A percentile compares a stretch with the other conserved stretches of the same genome.
These are phyloP conservation scores for Perognathus longimembris DNA, from an alignment of 2,113 vertebrate genomes.

Conservation along the genomic window DNA sequence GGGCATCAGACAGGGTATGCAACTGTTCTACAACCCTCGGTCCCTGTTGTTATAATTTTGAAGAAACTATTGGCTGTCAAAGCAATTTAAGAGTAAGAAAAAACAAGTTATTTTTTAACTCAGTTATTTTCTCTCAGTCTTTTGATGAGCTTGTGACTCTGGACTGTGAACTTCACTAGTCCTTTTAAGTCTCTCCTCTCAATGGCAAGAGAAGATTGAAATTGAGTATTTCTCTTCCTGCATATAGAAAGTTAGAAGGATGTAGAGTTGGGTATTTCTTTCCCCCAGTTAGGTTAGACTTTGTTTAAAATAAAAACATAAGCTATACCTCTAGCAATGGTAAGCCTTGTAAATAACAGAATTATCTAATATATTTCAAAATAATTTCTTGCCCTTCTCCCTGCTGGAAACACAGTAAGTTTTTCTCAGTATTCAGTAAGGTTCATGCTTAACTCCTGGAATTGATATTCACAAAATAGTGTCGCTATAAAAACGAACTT, in stretches of 20 bases:
- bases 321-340: background rate
- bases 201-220: background rate
- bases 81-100: background rate
- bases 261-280: background rate
- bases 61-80: background rate
- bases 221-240: background rate
- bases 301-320: background rate
- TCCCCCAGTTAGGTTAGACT: background rate
- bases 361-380: constrained; percentile 7
- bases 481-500: background rate
- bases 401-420: background rate
- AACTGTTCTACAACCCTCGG: background rate
- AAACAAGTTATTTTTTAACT: background rate
- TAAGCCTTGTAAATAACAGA: background rate
- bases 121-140: background rate
- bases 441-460: background rate
- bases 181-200: background rate
- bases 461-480: background rate
- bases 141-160: background rate
- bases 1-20: no score
- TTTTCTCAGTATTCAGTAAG: constrained; percentile 17
- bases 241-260: background rate
- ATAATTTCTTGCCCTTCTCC: background rate
- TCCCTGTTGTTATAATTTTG: background rate
- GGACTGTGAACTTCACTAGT: background rate